A percentile compares a stretch with the other conserved stretches of the same genome.
These are phyloP conservation scores for Sinohyriopsis cumingii DNA, from an alignment of 2,888 invertebrate species.

Conservation along the genomic window DNA sequence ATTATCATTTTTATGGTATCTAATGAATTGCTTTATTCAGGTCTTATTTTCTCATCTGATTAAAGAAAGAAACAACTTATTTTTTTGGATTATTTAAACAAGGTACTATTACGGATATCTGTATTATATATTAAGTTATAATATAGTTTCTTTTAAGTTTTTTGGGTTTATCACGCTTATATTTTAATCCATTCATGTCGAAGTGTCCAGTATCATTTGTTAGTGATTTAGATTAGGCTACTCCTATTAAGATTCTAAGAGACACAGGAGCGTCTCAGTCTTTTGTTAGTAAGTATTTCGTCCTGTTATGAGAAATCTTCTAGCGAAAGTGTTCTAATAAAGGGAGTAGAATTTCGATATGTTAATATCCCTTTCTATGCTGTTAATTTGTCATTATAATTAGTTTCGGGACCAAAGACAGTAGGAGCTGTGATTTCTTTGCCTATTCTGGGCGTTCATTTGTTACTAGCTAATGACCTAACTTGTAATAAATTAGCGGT, in stretches of 20 bases:
- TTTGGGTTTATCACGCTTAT: not conserved
- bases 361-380: conserved; percentile 22
- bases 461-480: conserved; percentile 31
- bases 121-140: too few relatives aligned
- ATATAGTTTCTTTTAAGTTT: too few relatives aligned
- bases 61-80: too few relatives aligned
- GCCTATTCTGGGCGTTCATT: conserved; percentile 17
- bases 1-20: too few relatives aligned
- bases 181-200: conserved; percentile 20
- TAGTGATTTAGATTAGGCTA: not conserved
- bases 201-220: conserved; percentile 23
- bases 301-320: conserved; percentile 16
- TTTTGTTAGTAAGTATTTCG: conserved; percentile 13
- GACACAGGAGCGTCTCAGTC: conserved; percentile 23
- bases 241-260: conserved; percentile 19
- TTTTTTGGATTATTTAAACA: too few relatives aligned
- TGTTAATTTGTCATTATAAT: conserved; percentile 18
- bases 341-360: conserved; percentile 21
- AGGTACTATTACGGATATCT: too few relatives aligned
- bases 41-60: too few relatives aligned
- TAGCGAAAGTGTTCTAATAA: conserved; percentile 15
- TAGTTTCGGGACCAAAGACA: conserved; percentile 17
- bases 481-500: conserved; percentile 17
- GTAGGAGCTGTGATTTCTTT: conserved; percentile 17
- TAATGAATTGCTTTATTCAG: too few relatives aligned